Percentiles rank a stretch among this genome's conserved stretches.
Evolutionary conservation across 2,888 invertebrate genomes (phyloP).

Genomic region (Ptycholaimellus sp.): DNA sequence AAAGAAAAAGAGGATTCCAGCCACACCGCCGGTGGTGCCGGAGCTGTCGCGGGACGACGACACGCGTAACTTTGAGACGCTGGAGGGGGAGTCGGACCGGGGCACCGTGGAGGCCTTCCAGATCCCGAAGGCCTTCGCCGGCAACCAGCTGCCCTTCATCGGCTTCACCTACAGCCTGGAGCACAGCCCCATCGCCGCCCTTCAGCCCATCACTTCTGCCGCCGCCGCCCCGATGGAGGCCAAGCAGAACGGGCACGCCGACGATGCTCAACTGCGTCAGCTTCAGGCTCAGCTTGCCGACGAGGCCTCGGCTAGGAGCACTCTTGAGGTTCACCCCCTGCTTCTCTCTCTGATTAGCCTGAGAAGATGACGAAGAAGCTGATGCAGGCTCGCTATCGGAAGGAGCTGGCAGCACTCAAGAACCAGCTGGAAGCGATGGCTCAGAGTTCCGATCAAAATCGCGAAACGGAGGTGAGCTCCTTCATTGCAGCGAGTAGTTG

Average conservation of each 20-base stretch:
- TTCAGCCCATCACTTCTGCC: no score
- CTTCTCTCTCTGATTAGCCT: no score
- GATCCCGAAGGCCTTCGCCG: constrained; percentile 84
- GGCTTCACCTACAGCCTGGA: constrained; percentile 59
- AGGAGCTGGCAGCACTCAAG: constrained; percentile 6
- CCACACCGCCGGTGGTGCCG: constrained; percentile 75
- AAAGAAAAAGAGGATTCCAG: constrained; percentile 14
- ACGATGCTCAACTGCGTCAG: not conserved
- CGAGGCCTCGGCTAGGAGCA: no score
- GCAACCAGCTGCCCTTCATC: constrained; percentile 90
- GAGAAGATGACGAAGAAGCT: constrained; percentile 6
- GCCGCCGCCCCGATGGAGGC: no score
- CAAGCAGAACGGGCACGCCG: no score
- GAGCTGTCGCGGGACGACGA: constrained; percentile 85
- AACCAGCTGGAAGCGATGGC: constrained; percentile 7
- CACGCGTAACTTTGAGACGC: constrained; percentile 91
- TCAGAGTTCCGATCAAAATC: constrained; percentile 6
- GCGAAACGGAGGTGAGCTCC: constrained; percentile 2
- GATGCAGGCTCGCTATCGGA: constrained; percentile 6
- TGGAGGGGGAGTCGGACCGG: constrained; percentile 53
- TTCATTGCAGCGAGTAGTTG: constrained; percentile 9
- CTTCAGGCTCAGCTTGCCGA: not conserved
- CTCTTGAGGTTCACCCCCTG: no score
- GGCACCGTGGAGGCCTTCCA: constrained; percentile 70
- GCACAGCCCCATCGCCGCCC: not conserved